Conservation (phyloP, 2,797 vertebrate genomes). For the Syndactyla subalaris region DNA sequence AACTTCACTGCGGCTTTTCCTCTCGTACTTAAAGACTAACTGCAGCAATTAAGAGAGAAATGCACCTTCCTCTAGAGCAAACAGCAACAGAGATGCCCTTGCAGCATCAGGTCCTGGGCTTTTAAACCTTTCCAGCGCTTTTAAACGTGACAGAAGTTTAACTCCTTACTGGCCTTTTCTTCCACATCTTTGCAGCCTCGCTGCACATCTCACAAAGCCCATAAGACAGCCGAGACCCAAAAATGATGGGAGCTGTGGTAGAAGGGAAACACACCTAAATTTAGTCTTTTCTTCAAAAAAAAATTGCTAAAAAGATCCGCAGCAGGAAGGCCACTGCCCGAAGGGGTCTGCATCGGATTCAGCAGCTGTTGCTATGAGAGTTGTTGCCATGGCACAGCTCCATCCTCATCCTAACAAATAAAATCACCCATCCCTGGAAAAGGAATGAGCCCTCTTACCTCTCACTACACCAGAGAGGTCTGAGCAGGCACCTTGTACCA, state of each 20-base stretch:
- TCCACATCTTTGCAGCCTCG: neutral
- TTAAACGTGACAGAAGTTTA: neutral
- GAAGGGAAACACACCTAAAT: neutral
- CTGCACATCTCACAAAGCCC: neutral
- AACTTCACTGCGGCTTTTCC: neutral
- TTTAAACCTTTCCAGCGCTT: neutral
- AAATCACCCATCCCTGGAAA: conserved; percentile 51
- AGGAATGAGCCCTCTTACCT: conserved; percentile 56
- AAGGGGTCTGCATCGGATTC: conserved; percentile 6
- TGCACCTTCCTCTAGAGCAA: neutral
- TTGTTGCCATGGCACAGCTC: conserved; percentile 78
- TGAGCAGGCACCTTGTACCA: neutral
- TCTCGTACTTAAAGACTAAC: neutral
- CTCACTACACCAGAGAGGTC: neutral
- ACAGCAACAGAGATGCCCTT: neutral
- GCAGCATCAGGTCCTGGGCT: neutral
- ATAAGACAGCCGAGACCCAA: neutral
- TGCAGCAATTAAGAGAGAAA: neutral
- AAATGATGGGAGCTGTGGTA: neutral
- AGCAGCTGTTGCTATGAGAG: conserved; percentile 78
- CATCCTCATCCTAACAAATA: conserved; percentile 70
- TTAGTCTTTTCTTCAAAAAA: neutral
- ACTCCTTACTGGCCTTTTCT: neutral
- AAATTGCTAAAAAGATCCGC: neutral
- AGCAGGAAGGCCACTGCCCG: conserved; percentile 19